Evolutionary conservation across 2,888 invertebrate species (phyloP).

Genomic region (Epistrophella euchroma): DNA sequence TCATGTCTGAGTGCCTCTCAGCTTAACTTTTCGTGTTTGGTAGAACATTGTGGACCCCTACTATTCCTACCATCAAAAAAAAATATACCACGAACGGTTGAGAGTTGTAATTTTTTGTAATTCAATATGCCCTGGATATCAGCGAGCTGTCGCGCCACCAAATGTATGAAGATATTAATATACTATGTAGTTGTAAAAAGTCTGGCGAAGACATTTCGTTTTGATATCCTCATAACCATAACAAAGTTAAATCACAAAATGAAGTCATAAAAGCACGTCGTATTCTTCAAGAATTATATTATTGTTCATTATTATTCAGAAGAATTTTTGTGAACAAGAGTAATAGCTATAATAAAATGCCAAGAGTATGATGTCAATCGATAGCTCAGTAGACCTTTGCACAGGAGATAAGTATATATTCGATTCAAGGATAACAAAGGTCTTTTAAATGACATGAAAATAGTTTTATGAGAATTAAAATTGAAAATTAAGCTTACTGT

Average conservation of each 20-base stretch:
- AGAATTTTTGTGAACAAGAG: background rate
- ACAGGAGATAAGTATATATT: background rate
- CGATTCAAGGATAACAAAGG: background rate
- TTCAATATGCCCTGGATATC: no score
- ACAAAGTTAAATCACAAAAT: slow-evolving; percentile 18
- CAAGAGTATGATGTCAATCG: background rate
- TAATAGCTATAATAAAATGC: background rate
- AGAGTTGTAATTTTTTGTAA: no score
- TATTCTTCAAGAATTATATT: background rate
- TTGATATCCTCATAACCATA: slow-evolving; percentile 1
- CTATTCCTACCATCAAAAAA: no score
- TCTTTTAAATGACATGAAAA: background rate
- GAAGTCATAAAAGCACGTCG: slow-evolving; percentile 1
- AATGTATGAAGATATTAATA: no score
- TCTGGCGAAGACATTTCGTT: slow-evolving; percentile 6
- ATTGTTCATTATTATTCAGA: slow-evolving; percentile 7
- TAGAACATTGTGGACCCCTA: no score
- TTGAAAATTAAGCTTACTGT: slow-evolving; percentile 9
- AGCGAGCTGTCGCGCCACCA: no score
- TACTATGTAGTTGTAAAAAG: no score
- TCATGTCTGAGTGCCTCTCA: no score
- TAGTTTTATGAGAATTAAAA: background rate
- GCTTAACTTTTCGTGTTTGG: no score
- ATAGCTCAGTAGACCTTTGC: background rate
- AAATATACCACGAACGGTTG: no score